phyloP scores from a whole-genome alignment of 1,140 invertebrate genomes.

The Proales similis region DNA sequence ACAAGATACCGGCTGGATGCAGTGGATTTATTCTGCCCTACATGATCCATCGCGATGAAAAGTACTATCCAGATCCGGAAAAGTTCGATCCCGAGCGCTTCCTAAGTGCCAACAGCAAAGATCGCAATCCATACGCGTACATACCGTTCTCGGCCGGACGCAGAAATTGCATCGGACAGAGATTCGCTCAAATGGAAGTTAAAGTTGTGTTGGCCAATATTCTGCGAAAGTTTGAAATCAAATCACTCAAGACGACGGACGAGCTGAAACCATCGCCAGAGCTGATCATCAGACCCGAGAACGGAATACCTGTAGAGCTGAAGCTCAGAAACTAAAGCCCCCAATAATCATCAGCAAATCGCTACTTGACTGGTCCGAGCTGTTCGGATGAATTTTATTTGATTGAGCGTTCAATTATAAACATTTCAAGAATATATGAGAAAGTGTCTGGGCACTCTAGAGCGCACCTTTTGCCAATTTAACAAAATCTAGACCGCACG shows the following conservation, averaged over 20 bases:
- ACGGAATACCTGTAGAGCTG: conserved; percentile 48
- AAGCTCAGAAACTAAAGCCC: no score
- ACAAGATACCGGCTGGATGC: conserved; percentile 60
- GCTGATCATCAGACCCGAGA: conserved; percentile 50
- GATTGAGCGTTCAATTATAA: no score
- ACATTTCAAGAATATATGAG: no score
- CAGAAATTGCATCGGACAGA: conserved; percentile 73
- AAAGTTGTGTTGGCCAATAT: conserved; percentile 76
- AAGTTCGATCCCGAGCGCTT: conserved; percentile 85
- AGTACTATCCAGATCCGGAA: conserved; percentile 69
- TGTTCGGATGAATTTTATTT: no score
- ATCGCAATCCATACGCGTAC: conserved; percentile 72
- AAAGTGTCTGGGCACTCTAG: no score
- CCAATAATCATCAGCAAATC: no score
- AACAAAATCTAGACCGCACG: conserved; percentile 4
- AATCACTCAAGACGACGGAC: conserved; percentile 45
- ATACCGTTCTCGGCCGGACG: conserved; percentile 80
- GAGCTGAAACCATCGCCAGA: conserved; percentile 49
- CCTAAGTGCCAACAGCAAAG: conserved; percentile 66
- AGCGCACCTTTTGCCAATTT: conserved; percentile 13
- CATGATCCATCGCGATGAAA: conserved; percentile 65
- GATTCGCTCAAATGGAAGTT: conserved; percentile 76
- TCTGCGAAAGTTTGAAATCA: conserved; percentile 66
- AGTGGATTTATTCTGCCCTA: conserved; percentile 62
- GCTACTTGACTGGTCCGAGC: no score